phyloP scores from a whole-genome alignment of 1,140 invertebrate species.

The Drosophila pachea region DNA sequence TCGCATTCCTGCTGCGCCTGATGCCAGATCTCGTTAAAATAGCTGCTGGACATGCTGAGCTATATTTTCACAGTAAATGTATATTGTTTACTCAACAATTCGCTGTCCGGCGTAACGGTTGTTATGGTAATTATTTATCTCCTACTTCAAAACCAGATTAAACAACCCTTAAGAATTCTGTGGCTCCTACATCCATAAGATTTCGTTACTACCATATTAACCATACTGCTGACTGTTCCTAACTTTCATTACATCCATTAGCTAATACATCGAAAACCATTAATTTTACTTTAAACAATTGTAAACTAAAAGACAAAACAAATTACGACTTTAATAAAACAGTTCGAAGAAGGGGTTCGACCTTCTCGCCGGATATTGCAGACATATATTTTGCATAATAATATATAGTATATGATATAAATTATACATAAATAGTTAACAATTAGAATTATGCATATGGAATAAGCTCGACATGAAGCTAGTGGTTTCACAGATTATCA shows the following conservation, averaged over 20 bases:
- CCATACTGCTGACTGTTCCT: no score
- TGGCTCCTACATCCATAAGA: not conserved
- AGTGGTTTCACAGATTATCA: constrained; percentile 61
- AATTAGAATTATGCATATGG: constrained; percentile 35
- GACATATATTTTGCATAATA: constrained; percentile 28
- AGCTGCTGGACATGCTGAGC: constrained; percentile 84
- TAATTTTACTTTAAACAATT: no score
- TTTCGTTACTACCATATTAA: no score
- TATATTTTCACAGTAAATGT: not conserved
- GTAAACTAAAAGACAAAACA: no score
- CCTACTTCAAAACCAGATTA: not conserved
- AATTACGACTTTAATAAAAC: no score
- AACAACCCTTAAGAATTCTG: not conserved
- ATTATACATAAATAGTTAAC: constrained; percentile 68
- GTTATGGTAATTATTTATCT: constrained; percentile 14
- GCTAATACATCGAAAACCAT: no score
- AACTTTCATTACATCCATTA: no score
- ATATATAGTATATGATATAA: constrained; percentile 40
- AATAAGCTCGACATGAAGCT: constrained; percentile 12
- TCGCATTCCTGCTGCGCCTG: constrained; percentile 83
- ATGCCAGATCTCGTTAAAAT: constrained; percentile 85
- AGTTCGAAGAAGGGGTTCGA: no score
- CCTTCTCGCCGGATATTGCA: not conserved
- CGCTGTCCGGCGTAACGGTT: constrained; percentile 14
- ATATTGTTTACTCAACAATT: not conserved